phyloP scores from a whole-genome alignment of 1,140 invertebrate species.

The Caenorhabditis elegans region DNA sequence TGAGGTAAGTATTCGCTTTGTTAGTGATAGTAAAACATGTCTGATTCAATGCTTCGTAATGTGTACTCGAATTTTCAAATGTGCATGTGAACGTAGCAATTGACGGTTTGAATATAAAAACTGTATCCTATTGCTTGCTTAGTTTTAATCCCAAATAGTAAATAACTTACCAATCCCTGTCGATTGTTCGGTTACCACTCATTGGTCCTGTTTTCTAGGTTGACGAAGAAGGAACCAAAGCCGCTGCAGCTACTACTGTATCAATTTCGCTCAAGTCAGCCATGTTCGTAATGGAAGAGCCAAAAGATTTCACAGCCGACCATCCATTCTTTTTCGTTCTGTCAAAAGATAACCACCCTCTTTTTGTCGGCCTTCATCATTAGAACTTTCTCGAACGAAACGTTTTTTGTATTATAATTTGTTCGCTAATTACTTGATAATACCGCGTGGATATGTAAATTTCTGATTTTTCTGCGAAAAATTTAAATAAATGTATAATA shows the following conservation, averaged over 20 bases:
- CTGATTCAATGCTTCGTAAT: too few species aligned
- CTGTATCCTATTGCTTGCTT: too few species aligned
- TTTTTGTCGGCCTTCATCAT: constrained; percentile 26
- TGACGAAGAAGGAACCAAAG: constrained; percentile 29
- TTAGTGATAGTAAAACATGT: too few species aligned
- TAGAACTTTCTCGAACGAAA: constrained; percentile 6
- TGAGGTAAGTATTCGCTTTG: not conserved
- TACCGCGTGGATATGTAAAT: too few species aligned
- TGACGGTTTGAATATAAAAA: too few species aligned
- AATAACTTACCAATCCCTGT: too few species aligned
- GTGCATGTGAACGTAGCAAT: too few species aligned
- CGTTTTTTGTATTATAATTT: not conserved
- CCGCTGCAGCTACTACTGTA: constrained; percentile 4
- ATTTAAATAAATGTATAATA: not conserved
- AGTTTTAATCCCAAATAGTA: too few species aligned
- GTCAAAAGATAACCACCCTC: not conserved
- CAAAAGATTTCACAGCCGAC: constrained; percentile 2
- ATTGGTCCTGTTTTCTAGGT: not conserved
- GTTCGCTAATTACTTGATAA: not conserved
- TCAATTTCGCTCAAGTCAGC: not conserved
- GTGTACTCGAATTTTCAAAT: too few species aligned
- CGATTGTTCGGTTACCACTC: not conserved
- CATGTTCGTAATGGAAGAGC: not conserved
- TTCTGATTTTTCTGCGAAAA: not conserved
- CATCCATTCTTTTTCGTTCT: constrained; percentile 33